Base-by-base conservation (phyloP, 2,113 vertebrate species). In the Upupa epops region DNA sequence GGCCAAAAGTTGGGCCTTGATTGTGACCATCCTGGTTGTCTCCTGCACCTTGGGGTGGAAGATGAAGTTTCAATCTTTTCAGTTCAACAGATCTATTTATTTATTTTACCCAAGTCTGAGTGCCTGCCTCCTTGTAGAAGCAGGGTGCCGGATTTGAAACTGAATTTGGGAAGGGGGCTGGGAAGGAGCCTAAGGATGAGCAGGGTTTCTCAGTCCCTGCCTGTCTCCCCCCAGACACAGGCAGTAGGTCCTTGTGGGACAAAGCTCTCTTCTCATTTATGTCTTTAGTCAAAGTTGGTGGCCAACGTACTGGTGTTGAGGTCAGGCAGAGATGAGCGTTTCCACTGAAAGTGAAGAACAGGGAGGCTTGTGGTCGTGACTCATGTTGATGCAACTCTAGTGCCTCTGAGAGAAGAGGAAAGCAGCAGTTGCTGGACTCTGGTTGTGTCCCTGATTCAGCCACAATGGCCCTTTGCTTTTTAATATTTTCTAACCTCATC, bases 161-260 rank as follows among this genome's bases (percentile, higher is more conserved):
- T 82, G 51, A 29, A 28, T 55, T 73, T 82, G 46, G 22, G 55
- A 37, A 79, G 20, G 36, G 18, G 22, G 7, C 22, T 58, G 25
- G 55, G 78, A 63, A 46, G 45, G 11, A 77, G 8, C 26, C 24
- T 42, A 8, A 45, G n/a, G 29, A 26, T 6, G 16, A 19, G 40
- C 29, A 0, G 1, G 10, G 5, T 13, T 79, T 75, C 66, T 58
- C 28, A 42, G 13, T 24, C 9, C 10, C 21, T 21, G 37, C 6
- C 56, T 3, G 1, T 56, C 54, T 40, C 36, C 40, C 31, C 34
- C 37, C 36, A 25, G 11, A 8, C 2, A 2, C 34, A 19, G 42
- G 18, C 0, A 0, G 37, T 24, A 36, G 28, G 37, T 69, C 8
- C 18, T 31, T 76, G 29, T 2, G 5, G 46, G 8, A 54, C 25